Percentiles rank a stretch among this genome's conserved stretches.
These are phyloP conservation scores for Phaetusa simplex DNA, from an alignment of 2,113 vertebrate genomes.

Conservation along the genomic window DNA sequence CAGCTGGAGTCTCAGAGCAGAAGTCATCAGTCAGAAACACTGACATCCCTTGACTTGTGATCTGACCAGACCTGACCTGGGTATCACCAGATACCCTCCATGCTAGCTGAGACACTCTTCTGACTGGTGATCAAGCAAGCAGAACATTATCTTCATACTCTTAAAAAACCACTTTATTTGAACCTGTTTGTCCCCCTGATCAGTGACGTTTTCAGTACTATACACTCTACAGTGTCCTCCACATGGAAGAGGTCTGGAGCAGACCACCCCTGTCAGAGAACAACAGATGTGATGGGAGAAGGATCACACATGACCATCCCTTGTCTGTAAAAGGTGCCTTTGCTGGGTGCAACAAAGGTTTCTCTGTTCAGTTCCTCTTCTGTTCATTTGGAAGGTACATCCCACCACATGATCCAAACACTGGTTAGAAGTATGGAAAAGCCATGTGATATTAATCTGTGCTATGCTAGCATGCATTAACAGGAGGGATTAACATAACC, in stretches of 20 bases:
- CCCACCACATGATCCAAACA: background rate
- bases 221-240: background rate
- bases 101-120: background rate
- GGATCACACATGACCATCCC: background rate
- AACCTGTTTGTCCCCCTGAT: background rate
- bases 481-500: background rate
- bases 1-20: background rate
- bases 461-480: background rate
- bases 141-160: background rate
- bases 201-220: background rate
- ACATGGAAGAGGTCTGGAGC: background rate
- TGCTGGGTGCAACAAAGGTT: background rate
- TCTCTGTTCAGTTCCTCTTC: background rate
- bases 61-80: background rate
- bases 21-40: background rate
- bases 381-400: background rate
- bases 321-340: background rate
- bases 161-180: background rate
- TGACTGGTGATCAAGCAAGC: background rate
- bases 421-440: background rate
- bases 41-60: background rate
- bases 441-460: background rate
- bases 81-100: background rate
- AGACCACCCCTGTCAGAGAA: background rate
- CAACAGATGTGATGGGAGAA: fast-evolving